Percentiles rank a stretch among this genome's conserved stretches.
Conservation (phyloP, 2,888 invertebrate genomes). For the Halictus ligatus region DNA sequence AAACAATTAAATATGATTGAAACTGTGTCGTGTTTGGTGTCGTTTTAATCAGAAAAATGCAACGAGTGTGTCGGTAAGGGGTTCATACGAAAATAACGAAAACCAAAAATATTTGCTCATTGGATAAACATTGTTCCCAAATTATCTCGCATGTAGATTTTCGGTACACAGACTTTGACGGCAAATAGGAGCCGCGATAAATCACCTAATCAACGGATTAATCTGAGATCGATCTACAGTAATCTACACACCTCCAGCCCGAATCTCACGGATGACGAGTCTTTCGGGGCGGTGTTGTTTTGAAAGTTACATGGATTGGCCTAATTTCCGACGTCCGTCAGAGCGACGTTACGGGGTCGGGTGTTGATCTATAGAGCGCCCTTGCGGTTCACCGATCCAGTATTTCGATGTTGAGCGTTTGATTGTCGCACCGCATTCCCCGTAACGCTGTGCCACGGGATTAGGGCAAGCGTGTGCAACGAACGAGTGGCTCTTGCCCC, state of each 20-base stretch:
- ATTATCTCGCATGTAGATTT: neutral
- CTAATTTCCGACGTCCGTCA: slow-evolving; percentile 21
- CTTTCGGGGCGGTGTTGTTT: neutral
- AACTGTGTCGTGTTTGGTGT: neutral
- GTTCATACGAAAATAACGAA: neutral
- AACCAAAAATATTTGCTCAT: neutral
- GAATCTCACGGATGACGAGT: neutral
- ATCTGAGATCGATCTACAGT: slow-evolving; percentile 7
- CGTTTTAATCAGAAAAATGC: neutral
- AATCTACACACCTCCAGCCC: neutral
- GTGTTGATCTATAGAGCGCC: neutral
- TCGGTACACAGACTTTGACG: neutral
- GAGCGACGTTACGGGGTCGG: neutral
- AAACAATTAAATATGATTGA: neutral
- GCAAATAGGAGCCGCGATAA: neutral
- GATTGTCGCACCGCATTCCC: neutral
- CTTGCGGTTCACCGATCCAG: neutral
- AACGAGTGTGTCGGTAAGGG: neutral
- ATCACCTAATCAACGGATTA: neutral
- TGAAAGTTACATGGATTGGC: slow-evolving; percentile 25
- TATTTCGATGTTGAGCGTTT: neutral
- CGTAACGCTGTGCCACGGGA: neutral
- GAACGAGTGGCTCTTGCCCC: neutral
- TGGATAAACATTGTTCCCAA: neutral
- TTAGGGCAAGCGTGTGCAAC: neutral